Evolutionary conservation across 2,113 vertebrate genomes (phyloP).

Genomic region (Tachysurus fulvidraco): DNA sequence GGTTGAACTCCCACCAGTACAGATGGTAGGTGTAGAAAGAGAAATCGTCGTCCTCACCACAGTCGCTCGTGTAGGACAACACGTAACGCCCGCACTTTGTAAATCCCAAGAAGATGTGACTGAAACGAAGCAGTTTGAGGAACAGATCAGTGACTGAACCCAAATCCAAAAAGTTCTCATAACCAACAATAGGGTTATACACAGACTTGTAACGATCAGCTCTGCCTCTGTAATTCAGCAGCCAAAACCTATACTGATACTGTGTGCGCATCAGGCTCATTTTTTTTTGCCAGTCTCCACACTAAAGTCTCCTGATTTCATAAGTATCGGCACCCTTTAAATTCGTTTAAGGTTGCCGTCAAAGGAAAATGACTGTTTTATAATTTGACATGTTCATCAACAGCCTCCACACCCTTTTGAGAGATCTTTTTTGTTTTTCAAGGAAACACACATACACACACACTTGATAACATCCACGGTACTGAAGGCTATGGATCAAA

Average conservation of each 20-base stretch:
- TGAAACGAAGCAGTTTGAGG: slow-evolving; percentile 53
- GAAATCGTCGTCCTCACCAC: slow-evolving; percentile 85
- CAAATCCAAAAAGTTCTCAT: not conserved
- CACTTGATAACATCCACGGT: not conserved
- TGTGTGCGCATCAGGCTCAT: not conserved
- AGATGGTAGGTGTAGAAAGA: slow-evolving; percentile 91
- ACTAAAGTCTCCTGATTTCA: not conserved
- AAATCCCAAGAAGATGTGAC: slow-evolving; percentile 93
- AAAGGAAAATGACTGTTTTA: not conserved
- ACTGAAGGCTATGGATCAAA: not conserved
- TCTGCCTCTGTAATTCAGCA: not conserved
- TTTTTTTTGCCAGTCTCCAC: not conserved
- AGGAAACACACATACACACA: not conserved
- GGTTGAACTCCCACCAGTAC: slow-evolving; percentile 96
- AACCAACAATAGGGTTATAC: not conserved
- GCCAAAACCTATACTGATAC: not conserved
- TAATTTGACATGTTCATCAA: not conserved
- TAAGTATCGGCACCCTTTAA: not conserved
- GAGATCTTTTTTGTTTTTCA: no score
- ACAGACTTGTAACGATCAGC: not conserved
- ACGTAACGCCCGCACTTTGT: slow-evolving; percentile 92
- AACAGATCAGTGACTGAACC: not conserved
- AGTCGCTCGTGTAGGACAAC: slow-evolving; percentile 91
- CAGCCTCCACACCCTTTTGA: no score
- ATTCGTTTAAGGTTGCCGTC: not conserved